Conservation (phyloP, 2,113 vertebrate species). For the Myotis yumanensis region DNA sequence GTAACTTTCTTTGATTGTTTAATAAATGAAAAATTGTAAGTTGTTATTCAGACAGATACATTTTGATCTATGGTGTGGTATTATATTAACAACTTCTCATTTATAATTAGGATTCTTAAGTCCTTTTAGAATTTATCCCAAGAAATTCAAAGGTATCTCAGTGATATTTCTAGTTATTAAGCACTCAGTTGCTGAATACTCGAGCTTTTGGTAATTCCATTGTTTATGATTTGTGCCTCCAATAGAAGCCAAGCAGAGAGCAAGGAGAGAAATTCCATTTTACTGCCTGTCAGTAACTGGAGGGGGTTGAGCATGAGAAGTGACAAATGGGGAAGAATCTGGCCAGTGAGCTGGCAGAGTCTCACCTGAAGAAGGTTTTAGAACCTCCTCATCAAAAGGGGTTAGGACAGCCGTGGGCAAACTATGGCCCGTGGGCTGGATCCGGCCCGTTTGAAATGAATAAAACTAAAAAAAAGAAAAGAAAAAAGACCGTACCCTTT, state of each 20-base stretch:
- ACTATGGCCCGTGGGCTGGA: no score
- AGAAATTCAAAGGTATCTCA: constrained; percentile 21
- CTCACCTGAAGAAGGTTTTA: neutral
- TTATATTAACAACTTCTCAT: neutral
- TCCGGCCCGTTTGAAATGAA: no score
- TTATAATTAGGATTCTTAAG: constrained; percentile 24
- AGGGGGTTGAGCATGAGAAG: neutral
- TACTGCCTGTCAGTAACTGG: neutral
- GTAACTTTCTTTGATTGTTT: neutral
- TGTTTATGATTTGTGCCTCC: neutral
- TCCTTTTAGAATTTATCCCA: neutral
- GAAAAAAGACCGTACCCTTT: no score
- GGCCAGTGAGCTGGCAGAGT: neutral
- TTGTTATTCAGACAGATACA: neutral
- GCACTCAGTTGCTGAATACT: neutral
- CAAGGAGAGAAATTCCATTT: constrained; percentile 19
- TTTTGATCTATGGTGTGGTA: neutral
- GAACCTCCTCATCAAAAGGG: neutral
- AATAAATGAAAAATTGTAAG: constrained; percentile 20
- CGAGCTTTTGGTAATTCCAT: neutral
- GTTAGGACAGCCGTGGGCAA: no score
- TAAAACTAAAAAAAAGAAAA: no score
- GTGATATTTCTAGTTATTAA: neutral
- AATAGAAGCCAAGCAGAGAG: neutral
- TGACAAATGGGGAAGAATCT: neutral